Percentiles rank a stretch among this genome's conserved stretches.
These are phyloP conservation scores for Alces alces DNA, from an alignment of 2,113 vertebrate species.

Conservation along the genomic window DNA sequence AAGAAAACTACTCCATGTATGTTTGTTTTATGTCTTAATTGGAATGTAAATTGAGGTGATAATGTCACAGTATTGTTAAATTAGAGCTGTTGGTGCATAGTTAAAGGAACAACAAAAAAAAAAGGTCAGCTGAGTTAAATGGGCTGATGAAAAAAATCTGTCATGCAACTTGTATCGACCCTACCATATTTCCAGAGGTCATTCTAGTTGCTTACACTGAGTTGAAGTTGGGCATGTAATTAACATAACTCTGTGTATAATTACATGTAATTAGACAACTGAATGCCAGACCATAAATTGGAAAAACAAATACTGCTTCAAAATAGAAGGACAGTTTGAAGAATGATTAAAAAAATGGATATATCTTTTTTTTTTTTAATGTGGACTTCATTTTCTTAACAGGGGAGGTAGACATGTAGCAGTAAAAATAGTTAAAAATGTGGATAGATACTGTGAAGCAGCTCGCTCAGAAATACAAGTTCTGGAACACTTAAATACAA, in stretches of 20 bases:
- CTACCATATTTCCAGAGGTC: neutral
- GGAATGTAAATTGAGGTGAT: neutral
- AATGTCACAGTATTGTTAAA: neutral
- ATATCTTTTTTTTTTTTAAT: neutral
- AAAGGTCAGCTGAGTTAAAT: neutral
- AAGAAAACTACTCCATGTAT: neutral
- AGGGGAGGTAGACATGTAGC: constrained; percentile 82
- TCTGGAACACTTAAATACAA: constrained; percentile 85
- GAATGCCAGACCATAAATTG: neutral
- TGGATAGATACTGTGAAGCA: constrained; percentile 87
- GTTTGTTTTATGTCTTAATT: neutral
- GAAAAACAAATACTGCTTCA: neutral
- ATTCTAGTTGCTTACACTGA: neutral
- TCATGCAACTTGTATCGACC: neutral
- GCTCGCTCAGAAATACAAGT: constrained; percentile 89
- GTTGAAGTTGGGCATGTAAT: neutral
- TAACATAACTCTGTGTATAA: neutral
- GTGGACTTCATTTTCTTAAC: constrained; percentile 36
- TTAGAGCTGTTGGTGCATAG: neutral
- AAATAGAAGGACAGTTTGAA: neutral
- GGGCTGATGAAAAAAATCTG: neutral
- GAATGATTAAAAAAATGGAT: neutral
- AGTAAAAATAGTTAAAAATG: constrained; percentile 94
- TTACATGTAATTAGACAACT: neutral
- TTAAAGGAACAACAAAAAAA: neutral